Evolutionary conservation across 2,113 vertebrate species (phyloP), one percentile per base, ranked within the genome.

Genomic region (Cettia cetti): DNA sequence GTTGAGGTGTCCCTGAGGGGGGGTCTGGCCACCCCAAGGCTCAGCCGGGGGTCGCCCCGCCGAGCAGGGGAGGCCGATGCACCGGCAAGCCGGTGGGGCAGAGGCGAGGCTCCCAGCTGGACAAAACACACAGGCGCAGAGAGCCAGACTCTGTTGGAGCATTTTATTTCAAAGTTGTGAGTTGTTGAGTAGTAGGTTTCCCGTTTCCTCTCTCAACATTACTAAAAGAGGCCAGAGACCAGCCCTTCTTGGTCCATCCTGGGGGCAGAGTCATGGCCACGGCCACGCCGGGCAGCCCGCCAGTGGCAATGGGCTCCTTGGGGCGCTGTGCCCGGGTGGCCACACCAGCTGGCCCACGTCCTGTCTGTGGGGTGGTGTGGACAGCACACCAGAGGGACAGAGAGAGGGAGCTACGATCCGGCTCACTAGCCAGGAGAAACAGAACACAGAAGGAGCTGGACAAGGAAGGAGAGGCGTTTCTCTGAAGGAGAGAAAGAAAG

Each of bases 371-470:
- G 75, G 81, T 5, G 71, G 97, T 97, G 98, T 97, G 98, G 98
- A 98, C 97, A 98, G 98, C 98, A 98, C 98, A 98, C 97, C 94
- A 87, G 96, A 95, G 81, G 95, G 95, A 98, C 93, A 96, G 94
- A 87, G 40, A 92, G 87, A 94, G 45, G 77, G 93, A 96, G 95
- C 64, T 97, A 95, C 2, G 9, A 50, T 50, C 74, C 21, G 80
- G 80, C 94, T 74, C 76, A 18, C 69, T 63, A 86, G 89, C 49
- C 66, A 16, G 94, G 60, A 75, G 76, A 92, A 96, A 97, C 86
- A 94, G 89, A 94, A 86, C 84, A 94, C 83, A 95, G 80, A 91
- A 95, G 89, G 85, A 96, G 84, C 94, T 52, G 78, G 81, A 93
- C 94, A 81, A 90, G 79, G 96, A 94, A 83, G 93, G 47, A 76